A percentile compares a stretch with the other conserved stretches of the same genome.
Evolutionary conservation across 2,888 invertebrate genomes (phyloP).

Genomic region (Sinhomidia bicolor): DNA sequence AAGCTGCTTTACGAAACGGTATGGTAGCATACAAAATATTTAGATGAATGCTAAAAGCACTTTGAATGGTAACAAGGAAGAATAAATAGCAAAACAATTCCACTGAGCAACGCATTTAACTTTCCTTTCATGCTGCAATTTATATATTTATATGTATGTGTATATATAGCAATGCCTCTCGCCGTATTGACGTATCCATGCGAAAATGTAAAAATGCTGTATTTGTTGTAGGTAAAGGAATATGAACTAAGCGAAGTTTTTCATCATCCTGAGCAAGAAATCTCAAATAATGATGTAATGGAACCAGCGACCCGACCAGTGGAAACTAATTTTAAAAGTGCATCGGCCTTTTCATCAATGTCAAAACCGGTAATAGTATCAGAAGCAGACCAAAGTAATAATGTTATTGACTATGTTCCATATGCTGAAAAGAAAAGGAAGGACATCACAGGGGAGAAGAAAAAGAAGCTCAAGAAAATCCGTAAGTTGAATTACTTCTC

Average conservation of each 20-base stretch:
- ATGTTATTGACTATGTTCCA: constrained; percentile 78
- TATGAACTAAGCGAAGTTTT: constrained; percentile 94
- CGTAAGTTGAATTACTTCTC: constrained; percentile 67
- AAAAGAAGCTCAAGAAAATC: constrained; percentile 79
- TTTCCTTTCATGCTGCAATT: background rate
- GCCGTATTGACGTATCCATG: no score
- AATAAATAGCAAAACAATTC: constrained; percentile 16
- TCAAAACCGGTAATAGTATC: constrained; percentile 71
- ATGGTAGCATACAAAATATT: background rate
- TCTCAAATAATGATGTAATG: constrained; percentile 84
- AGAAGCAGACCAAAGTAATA: constrained; percentile 72
- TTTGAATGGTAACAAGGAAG: background rate
- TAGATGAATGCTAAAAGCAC: background rate
- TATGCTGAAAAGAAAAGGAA: constrained; percentile 76
- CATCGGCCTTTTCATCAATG: constrained; percentile 78
- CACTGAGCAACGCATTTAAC: background rate
- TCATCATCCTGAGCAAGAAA: constrained; percentile 86
- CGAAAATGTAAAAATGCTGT: no score
- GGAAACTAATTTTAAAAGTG: constrained; percentile 79
- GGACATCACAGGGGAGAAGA: constrained; percentile 76
- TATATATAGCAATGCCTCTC: no score
- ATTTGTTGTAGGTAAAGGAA: constrained; percentile 88
- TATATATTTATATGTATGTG: no score
- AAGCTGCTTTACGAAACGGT: no score
- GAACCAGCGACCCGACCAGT: constrained; percentile 87